Base-by-base conservation (phyloP, 2,888 invertebrate species). In the Slavum lentiscoides region DNA sequence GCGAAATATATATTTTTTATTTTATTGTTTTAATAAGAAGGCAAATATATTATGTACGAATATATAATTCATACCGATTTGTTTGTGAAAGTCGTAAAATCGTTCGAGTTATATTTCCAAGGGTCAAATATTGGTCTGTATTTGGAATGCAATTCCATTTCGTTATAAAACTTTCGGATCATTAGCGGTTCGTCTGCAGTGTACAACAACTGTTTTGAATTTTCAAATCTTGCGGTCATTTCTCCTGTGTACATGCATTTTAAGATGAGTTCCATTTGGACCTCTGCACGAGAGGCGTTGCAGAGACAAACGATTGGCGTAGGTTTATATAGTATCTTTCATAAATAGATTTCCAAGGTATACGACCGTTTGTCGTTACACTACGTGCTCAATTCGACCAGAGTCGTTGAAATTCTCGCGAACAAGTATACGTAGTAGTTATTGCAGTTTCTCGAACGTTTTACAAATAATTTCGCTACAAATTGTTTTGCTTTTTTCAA, bases 171-270 rank as follows among this genome's bases (percentile, higher is more conserved):
- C 86, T 94, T 95, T 88, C 94, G 88, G 84, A 93, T 94, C 90
- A 95, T 94, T 30, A 90, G 49, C 85, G 94, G 94, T 89, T 95
- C 95, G 84, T 95, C 95, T 86, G 94, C 30, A 30, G 30, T 94
- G 94, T 87, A 94, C 87, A 95, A 91, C 90, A 95, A 94, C 91
- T 93, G 93, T 85, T 94, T 93, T 88, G 95, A 89, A 88, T 94
- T 91, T 89, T 94, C 93, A 89, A 95, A 95, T 86, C 94, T 94
- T 87, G 95, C 94, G 88, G 95, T 95, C 85, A 94, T 94, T 89
- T 94, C 94, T 86, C 93, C 93, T 89, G 94, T 94, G 89, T 96
- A 96, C 95, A 96, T 95, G 88, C 95, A 96, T 89, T 94, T 94
- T 87, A 95, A 89, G 86, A 95, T 89, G 84, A 94, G 94, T 88